Evolutionary conservation across 2,888 invertebrate species (phyloP).

Genomic region (Rhopalosiphum nymphaeae): DNA sequence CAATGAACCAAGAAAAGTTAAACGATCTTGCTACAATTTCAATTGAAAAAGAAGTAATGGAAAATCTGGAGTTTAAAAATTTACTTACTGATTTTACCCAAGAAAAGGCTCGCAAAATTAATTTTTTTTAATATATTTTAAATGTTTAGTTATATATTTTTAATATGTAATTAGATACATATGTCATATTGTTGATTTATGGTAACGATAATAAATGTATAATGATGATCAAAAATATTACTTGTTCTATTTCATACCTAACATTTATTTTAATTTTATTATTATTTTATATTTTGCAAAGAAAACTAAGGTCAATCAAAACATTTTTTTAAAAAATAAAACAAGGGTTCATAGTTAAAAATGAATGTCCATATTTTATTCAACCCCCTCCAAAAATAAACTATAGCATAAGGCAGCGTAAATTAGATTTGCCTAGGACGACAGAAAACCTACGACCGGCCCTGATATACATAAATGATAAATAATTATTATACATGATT

Average conservation of each 20-base stretch:
- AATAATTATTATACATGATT: too few relatives aligned
- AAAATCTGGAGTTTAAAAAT: not conserved
- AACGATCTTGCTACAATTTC: slow-evolving; percentile 9
- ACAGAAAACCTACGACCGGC: too few relatives aligned
- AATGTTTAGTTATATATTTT: not conserved
- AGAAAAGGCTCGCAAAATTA: slow-evolving; percentile 14
- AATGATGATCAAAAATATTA: not conserved
- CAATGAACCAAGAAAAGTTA: slow-evolving; percentile 1
- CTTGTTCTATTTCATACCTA: not conserved
- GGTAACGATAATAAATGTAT: not conserved
- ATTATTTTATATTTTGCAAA: too few relatives aligned
- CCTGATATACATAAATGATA: too few relatives aligned
- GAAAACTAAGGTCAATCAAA: too few relatives aligned
- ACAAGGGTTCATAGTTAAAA: too few relatives aligned
- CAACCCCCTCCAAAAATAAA: not conserved
- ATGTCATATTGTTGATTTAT: not conserved
- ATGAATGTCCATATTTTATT: not conserved
- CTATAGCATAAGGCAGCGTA: not conserved
- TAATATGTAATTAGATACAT: not conserved
- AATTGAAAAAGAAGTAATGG: not conserved
- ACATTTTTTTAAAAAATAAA: too few relatives aligned
- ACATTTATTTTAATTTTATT: too few relatives aligned
- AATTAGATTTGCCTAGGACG: too few relatives aligned
- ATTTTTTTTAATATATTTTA: not conserved
- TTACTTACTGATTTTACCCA: slow-evolving; percentile 3